phyloP scores from a whole-genome alignment of 2,113 vertebrate species.

The Rhipidura dahli region DNA sequence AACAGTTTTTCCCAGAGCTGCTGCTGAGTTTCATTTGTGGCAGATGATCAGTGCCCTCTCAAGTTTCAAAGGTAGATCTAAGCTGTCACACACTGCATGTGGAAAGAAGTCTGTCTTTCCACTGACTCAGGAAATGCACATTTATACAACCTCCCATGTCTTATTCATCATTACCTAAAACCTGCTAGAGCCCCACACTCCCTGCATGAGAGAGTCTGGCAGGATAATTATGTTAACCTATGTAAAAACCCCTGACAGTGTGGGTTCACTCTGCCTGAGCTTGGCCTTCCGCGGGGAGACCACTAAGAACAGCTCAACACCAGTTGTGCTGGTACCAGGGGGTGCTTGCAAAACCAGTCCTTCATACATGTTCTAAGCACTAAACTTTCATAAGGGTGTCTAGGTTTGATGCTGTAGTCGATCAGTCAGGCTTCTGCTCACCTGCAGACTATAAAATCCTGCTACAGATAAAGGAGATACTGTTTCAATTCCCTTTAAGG shows the following conservation, averaged over 20 bases:
- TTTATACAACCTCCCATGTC: not conserved
- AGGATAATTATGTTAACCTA: not conserved
- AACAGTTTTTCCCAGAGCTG: not conserved
- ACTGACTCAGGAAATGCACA: not conserved
- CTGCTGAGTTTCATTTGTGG: not conserved
- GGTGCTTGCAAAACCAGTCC: not conserved
- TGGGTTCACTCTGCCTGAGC: not conserved
- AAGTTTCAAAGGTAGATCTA: not conserved
- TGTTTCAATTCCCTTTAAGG: not conserved
- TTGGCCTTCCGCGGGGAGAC: not conserved
- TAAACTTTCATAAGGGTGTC: not conserved
- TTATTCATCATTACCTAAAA: not conserved
- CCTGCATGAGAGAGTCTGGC: not conserved
- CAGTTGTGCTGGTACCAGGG: not conserved
- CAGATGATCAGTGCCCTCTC: not conserved
- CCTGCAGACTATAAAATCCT: not conserved
- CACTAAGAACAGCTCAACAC: not conserved
- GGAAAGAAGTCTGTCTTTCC: not conserved
- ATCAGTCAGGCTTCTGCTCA: not conserved
- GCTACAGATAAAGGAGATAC: not conserved
- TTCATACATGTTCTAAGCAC: not conserved
- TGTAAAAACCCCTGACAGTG: not conserved
- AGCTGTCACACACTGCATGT: not conserved
- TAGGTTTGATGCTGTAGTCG: not conserved
- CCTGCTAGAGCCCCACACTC: not conserved